A percentile compares a stretch with the other conserved stretches of the same genome.
Conservation (phyloP, 2,888 invertebrate genomes). For the Gastracanthus pulcherrimus region DNA sequence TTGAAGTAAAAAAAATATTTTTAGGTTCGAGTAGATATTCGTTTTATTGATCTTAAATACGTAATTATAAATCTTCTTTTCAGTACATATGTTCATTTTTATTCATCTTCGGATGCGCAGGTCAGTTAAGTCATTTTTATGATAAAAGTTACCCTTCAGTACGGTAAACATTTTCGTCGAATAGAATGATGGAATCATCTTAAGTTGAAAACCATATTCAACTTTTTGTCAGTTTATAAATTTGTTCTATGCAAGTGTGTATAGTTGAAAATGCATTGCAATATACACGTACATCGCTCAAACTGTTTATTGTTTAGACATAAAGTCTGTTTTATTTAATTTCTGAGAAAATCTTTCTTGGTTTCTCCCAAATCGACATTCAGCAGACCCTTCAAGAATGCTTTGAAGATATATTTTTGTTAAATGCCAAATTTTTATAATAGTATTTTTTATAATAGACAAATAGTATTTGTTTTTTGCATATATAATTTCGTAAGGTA, state of each 20-base stretch:
- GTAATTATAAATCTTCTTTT: too few relatives aligned
- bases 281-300: not conserved
- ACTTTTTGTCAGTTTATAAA: too few relatives aligned
- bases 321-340: not conserved
- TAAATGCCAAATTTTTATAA: not conserved
- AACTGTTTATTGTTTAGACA: not conserved
- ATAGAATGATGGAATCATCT: not conserved
- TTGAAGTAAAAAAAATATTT: not conserved
- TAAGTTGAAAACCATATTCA: not conserved
- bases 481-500: not conserved
- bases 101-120: too few relatives aligned
- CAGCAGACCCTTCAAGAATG: not conserved
- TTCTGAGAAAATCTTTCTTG: not conserved
- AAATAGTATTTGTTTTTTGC: not conserved
- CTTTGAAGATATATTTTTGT: not conserved
- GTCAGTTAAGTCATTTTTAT: too few relatives aligned
- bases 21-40: too few relatives aligned
- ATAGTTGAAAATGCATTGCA: too few relatives aligned
- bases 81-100: too few relatives aligned
- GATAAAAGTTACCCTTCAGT: constrained; percentile 14
- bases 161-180: not conserved
- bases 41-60: too few relatives aligned
- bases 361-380: not conserved
- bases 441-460: too few relatives aligned
- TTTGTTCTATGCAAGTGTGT: too few relatives aligned